These are phyloP conservation scores for Zingel zingel DNA, from an alignment of 2,113 vertebrate genomes.

Conservation along the genomic window DNA sequence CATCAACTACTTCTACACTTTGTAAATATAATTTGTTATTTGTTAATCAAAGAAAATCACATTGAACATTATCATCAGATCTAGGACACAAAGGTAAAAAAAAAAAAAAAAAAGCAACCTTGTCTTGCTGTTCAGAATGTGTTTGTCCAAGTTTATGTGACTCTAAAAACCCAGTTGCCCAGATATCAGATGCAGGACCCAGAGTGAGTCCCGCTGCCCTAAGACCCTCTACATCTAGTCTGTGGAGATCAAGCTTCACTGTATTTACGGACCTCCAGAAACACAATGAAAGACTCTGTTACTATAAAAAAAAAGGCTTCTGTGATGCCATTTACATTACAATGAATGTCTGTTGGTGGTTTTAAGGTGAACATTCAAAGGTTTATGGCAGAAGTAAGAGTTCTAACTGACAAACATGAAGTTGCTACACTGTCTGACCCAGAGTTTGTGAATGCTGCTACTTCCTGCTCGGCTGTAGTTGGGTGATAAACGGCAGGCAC, in stretches of 20 bases:
- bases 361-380: not conserved
- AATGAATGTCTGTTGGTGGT: not conserved
- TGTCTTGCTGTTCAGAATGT: not conserved
- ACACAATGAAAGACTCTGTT: not conserved
- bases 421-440: not conserved
- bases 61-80: not conserved
- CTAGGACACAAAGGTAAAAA: not conserved
- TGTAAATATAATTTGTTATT: constrained; percentile 14
- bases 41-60: not conserved
- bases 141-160: not conserved
- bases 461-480: not conserved
- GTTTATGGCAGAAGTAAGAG: not conserved
- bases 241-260: too few relatives aligned
- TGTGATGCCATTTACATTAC: not conserved
- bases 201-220: not conserved
- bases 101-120: not conserved
- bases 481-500: not conserved
- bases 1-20: constrained; percentile 6
- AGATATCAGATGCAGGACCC: not conserved
- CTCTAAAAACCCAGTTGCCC: not conserved
- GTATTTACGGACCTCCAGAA: not conserved
- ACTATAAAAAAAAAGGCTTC: not conserved
- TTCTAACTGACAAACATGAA: not conserved
- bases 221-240: not conserved
- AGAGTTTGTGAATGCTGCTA: not conserved